Base-by-base conservation (phyloP, 2,113 vertebrate genomes). In the Castor canadensis region DNA sequence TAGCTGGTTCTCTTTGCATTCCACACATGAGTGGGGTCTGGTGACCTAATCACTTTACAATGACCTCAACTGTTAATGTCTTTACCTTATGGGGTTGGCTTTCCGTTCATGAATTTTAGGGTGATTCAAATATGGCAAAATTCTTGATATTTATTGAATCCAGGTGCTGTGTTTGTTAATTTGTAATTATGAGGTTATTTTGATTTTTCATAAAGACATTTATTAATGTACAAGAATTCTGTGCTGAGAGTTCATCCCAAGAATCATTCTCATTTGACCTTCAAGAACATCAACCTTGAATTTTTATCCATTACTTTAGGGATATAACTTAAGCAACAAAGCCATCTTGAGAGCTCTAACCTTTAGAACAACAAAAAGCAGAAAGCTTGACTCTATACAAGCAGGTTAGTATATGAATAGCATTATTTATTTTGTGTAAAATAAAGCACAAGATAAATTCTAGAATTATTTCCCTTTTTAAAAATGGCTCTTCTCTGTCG, bases 181-280 rank as follows among this genome's bases (percentile, higher is more conserved):
- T 87, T 45, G 1, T 56, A 79, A 56, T 67, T 91, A 20, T 86
- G 26, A 67, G 67, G 11, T 28, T 43, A 58, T 60, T 86, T 49
- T 17, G 54, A 38, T 2, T 54, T 71, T 80, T 79, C 22, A 52
- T n/a, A 19, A 20, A n/a, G 15, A 4, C 17, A 54, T 56, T 38
- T 90, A n/a, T 82, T 67, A 60, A 67, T 45, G 6, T 58, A 90
- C 52, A 60, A 64, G 47, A 88, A 66, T 77, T 95, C 62, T 91
- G 0, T 49, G 28, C 30, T 76, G 3, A 4, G 73, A n/a, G n/a
- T n/a, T n/a, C n/a, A n/a, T n/a, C n/a, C n/a, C n/a, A n/a, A n/a
- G n/a, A n/a, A n/a, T n/a, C n/a, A n/a, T 81, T 87, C 1, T 77
- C 43, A 47, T 38, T 35, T 56, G 22, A 62, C 28, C 38, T 88